Conservation (phyloP, 2,888 invertebrate species). For the Dusona sp. region DNA sequence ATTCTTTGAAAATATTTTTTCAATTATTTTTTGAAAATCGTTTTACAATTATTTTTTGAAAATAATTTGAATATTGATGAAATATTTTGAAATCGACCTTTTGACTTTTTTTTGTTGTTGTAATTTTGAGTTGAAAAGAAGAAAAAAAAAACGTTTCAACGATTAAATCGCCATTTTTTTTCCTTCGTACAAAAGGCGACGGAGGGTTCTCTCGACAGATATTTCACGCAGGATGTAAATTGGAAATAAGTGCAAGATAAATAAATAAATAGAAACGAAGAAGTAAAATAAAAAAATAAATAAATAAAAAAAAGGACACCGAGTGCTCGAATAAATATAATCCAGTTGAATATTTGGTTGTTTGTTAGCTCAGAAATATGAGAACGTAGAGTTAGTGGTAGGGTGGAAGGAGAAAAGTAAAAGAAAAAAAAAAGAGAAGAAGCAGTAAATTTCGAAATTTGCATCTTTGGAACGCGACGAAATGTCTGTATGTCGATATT, state of each 20-base stretch:
- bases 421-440: background rate
- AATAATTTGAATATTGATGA: no score
- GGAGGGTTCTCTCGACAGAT: slow-evolving; percentile 22
- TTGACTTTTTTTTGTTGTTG: slow-evolving; percentile 22
- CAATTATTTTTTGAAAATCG: no score
- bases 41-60: no score
- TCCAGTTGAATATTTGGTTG: no score
- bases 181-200: slow-evolving; percentile 67
- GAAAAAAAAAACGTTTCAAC: background rate
- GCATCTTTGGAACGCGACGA: background rate
- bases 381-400: background rate
- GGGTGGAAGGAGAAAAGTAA: background rate
- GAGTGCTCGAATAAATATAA: background rate
- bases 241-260: background rate
- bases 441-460: background rate
- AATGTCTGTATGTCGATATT: background rate
- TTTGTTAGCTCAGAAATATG: background rate
- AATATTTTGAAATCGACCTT: background rate
- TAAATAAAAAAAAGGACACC: background rate
- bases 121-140: no score
- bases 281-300: background rate
- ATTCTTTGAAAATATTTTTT: no score
- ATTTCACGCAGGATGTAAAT: background rate
- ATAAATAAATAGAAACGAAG: background rate
- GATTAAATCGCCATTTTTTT: slow-evolving; percentile 29